Base-by-base conservation (phyloP, 2,113 vertebrate species). In the Hystrix brachyura region DNA sequence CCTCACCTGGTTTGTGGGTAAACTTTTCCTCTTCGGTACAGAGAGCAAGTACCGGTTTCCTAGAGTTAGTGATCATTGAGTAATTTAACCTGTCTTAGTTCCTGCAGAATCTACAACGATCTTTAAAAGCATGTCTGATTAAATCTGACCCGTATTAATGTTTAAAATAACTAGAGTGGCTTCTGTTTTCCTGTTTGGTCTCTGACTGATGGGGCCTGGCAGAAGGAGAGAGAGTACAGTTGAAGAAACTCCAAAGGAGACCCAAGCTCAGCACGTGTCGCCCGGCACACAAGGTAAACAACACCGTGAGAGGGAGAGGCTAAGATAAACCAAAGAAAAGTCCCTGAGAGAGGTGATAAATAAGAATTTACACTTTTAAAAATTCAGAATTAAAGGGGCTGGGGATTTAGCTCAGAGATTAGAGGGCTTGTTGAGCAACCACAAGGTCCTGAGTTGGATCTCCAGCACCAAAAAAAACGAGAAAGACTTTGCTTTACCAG, bases 161-260 rank as follows among this genome's bases (percentile, higher is more conserved):
- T 60, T 71, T 65, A 74, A 87, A 96, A 62, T 57, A 51, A 1
- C 62, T 82, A 23, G 5, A 67, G 29, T 67, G 48, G 21, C 80
- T 94, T 92, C 53, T 78, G 38, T 81, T 95, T 91, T 96, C 34
- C 51, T 83, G 4, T 82, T n/a, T 81, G 85, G 48, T 84, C 34
- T 34, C 38, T 34, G 51, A 57, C 67, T 14, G 19, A 48, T 38
- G 4, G 19, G 53, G 53, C 13, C 19, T 51, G 64, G 71, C 14
- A 32, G 32, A 83, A 71, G 17, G 32, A 32, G 38, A 55, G 13
- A 11, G 17, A 46, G 4, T 71, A 6, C 21, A 14, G 4, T 5
- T 79, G 55, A 87, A 9, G 69, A 4, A 84, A 17, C 38, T 51
- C 5, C 14, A 71, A 78, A 86, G 72, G 17, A n/a, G 76, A 51